Percentiles rank a stretch among this genome's conserved stretches.
These are phyloP conservation scores for Calliscelio sp. DNA, from an alignment of 2,888 invertebrate species.

Conservation along the genomic window DNA sequence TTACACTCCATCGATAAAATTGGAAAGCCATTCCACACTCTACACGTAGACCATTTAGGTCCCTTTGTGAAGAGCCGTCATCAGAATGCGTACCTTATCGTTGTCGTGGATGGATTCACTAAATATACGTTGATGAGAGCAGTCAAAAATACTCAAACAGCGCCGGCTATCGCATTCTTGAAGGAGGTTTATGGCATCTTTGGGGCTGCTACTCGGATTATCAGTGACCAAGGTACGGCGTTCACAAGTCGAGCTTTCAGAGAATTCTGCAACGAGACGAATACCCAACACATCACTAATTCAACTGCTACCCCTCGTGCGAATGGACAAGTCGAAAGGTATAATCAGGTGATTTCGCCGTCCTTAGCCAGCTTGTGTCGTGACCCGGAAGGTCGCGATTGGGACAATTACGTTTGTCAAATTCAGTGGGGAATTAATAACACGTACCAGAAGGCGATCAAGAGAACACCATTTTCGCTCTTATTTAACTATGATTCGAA, in stretches of 20 bases:
- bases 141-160: slow-evolving; percentile 78
- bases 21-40: slow-evolving; percentile 82
- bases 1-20: slow-evolving; percentile 85
- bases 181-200: slow-evolving; percentile 17
- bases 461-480: slow-evolving; percentile 37
- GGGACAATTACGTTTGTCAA: slow-evolving; percentile 32
- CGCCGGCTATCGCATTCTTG: slow-evolving; percentile 75
- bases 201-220: slow-evolving; percentile 75
- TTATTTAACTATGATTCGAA: slow-evolving; percentile 18
- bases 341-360: slow-evolving; percentile 43
- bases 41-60: slow-evolving; percentile 85
- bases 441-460: slow-evolving; percentile 39
- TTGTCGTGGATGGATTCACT: slow-evolving; percentile 82
- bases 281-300: slow-evolving; percentile 78
- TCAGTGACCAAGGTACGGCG: slow-evolving; percentile 83
- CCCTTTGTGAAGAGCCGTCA: slow-evolving; percentile 81
- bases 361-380: slow-evolving; percentile 22
- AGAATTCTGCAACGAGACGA: slow-evolving; percentile 78
- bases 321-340: slow-evolving; percentile 82
- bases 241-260: slow-evolving; percentile 81
- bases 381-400: slow-evolving; percentile 30
- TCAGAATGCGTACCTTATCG: slow-evolving; percentile 82
- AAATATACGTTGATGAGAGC: slow-evolving; percentile 81
- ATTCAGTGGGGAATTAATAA: slow-evolving; percentile 45
- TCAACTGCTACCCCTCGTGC: slow-evolving; percentile 80